Percentiles rank a stretch among this genome's conserved stretches.
Conservation (phyloP, 2,797 vertebrate species). For the Carapus acus region DNA sequence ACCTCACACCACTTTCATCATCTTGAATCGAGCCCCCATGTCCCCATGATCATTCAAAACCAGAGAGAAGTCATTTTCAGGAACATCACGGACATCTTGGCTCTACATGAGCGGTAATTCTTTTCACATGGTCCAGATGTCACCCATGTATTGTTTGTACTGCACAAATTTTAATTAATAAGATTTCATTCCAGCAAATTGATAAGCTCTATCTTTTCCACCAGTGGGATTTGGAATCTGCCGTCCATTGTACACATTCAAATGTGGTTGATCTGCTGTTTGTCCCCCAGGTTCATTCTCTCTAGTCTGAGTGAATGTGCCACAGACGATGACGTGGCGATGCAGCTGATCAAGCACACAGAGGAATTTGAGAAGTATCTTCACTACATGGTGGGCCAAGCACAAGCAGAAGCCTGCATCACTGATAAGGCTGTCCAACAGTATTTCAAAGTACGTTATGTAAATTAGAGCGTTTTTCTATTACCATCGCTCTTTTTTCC, state of each 20-base stretch:
- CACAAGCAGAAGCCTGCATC: slow-evolving; percentile 84
- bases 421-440: slow-evolving; percentile 81
- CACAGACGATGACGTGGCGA: slow-evolving; percentile 90
- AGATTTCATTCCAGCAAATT: too few relatives aligned
- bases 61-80: slow-evolving; percentile 89
- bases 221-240: too few relatives aligned
- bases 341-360: slow-evolving; percentile 82
- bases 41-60: slow-evolving; percentile 74
- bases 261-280: neutral
- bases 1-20: slow-evolving; percentile 76
- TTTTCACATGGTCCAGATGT: too few relatives aligned
- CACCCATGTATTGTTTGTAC: too few relatives aligned
- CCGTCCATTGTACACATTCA: too few relatives aligned
- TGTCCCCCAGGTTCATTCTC: slow-evolving; percentile 69
- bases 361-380: slow-evolving; percentile 86
- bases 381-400: slow-evolving; percentile 84
- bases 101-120: slow-evolving; percentile 82
- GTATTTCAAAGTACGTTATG: slow-evolving; percentile 87
- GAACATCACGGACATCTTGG: slow-evolving; percentile 82
- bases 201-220: too few relatives aligned
- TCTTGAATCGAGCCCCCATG: slow-evolving; percentile 66
- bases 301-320: slow-evolving; percentile 75
- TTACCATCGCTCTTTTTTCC: neutral
- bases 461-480: neutral
- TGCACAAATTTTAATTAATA: too few relatives aligned